Conservation (phyloP, 2,113 vertebrate genomes). For the Esox niger region DNA sequence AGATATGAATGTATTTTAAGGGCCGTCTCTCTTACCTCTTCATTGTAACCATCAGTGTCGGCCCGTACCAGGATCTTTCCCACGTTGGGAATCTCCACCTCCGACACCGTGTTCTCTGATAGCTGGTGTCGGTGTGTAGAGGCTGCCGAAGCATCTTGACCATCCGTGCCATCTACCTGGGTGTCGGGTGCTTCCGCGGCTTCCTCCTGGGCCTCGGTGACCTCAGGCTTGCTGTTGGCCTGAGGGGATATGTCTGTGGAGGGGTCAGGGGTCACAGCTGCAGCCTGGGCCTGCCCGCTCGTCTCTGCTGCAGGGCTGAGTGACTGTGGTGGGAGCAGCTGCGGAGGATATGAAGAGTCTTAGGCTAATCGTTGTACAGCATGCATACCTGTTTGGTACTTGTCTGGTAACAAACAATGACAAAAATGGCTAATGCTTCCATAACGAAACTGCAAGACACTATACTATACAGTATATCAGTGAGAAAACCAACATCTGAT, state of each 20-base stretch:
- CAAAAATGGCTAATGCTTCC: too few relatives aligned
- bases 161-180: constrained; percentile 18
- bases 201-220: too few relatives aligned
- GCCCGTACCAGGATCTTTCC: constrained; percentile 91
- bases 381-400: too few relatives aligned
- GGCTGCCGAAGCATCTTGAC: constrained; percentile 49
- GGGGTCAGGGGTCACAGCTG: constrained; percentile 16
- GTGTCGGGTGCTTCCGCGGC: neutral
- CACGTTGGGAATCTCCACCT: constrained; percentile 95
- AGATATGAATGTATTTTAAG: too few relatives aligned
- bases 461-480: too few relatives aligned
- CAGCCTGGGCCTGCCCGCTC: constrained; percentile 2
- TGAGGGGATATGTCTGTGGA: neutral
- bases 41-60: constrained; percentile 93
- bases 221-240: neutral
- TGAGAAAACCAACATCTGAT: too few relatives aligned
- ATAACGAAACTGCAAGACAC: too few relatives aligned
- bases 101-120: constrained; percentile 80
- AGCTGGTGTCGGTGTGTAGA: constrained; percentile 55
- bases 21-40: constrained; percentile 80
- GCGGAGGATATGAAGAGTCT: neutral
- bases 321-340: constrained; percentile 32
- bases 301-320: constrained; percentile 28
- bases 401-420: too few relatives aligned
- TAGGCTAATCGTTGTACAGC: too few relatives aligned